phyloP scores from a whole-genome alignment of 2,797 vertebrate species.

The Chromis chromis region DNA sequence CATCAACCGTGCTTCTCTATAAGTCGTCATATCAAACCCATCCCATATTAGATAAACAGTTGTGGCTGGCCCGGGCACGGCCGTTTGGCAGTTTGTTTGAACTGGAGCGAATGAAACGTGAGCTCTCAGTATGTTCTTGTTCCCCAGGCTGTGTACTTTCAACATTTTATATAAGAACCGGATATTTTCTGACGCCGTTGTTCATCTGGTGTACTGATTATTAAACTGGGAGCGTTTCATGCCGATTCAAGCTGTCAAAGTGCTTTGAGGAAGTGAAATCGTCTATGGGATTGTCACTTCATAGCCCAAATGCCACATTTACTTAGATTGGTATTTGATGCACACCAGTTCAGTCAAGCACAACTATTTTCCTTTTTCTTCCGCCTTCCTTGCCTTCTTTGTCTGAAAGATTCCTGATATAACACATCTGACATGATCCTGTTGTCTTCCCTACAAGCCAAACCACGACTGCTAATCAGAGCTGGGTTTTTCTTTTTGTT shows the following conservation, averaged over 20 bases:
- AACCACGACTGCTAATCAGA: conserved; percentile 4
- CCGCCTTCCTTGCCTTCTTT: not conserved
- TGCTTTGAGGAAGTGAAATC: not conserved
- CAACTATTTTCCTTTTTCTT: not conserved
- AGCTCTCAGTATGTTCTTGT: too few relatives aligned
- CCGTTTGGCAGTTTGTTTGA: too few relatives aligned
- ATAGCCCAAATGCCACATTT: not conserved
- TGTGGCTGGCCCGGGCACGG: too few relatives aligned
- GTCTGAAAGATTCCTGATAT: not conserved
- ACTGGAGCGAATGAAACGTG: too few relatives aligned
- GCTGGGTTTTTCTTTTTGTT: not conserved
- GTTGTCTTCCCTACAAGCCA: not conserved
- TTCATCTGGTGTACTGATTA: not conserved
- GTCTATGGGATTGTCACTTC: not conserved
- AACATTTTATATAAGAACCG: not conserved
- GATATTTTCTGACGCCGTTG: not conserved
- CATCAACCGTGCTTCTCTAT: too few relatives aligned
- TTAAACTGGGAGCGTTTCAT: not conserved
- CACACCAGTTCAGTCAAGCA: too few relatives aligned
- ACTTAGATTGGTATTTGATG: too few relatives aligned
- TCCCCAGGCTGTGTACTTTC: not conserved
- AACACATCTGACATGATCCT: not conserved
- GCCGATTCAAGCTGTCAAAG: not conserved
- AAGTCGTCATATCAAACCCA: too few relatives aligned
- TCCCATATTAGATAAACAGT: too few relatives aligned